Base-by-base conservation (phyloP, 2,888 invertebrate species). In the Agrochola lota region DNA sequence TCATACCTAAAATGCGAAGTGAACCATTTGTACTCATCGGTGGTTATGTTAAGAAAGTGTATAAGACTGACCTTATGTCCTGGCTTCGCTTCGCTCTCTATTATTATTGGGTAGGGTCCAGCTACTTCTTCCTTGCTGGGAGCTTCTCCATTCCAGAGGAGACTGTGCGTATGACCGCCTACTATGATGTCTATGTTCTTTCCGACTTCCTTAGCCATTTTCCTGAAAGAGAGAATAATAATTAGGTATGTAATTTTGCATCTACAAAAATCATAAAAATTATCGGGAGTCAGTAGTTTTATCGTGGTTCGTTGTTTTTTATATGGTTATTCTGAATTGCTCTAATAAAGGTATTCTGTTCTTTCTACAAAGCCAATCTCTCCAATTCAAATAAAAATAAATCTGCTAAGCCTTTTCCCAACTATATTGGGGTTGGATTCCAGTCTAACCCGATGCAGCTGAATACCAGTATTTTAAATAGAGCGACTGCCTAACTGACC, bases 131-230 rank as follows among this genome's bases (percentile, higher is more conserved):
- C 97, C 0, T 97, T 96, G 30, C 97, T 97, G 0, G 97, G 97
- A 0, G 95, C 91, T 0, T 89, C 91, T 0, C 96, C 95, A 23
- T 97, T 98, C 95, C 98, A 99, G 0, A 99, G 96, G 80, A 99
- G 97, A 0, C 98, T 98, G 88, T 99, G 98, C 0, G 98, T 97
- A 91, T 99, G 99, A 0, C 98, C 98, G 3, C 99, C 99, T 0
- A 99, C 98, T 64, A 99, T 98, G 0, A 99, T 95, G 89, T 98
- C 98, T 55, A 99, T 97, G 71, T 98, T 97, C 9, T 97, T 97
- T 15, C 98, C 97, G 1, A 96, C 98, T 55, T 96, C 92, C 57
- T 92, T 91, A 0, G 98, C 98, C 77, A 99, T 98, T 85, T 96
- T 87, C 75, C 97, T 96, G 87, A 90, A 93, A 82, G 30, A 52